These are phyloP conservation scores for Napeogenes sylphis DNA, from an alignment of 2,888 invertebrate genomes.

Conservation along the genomic window DNA sequence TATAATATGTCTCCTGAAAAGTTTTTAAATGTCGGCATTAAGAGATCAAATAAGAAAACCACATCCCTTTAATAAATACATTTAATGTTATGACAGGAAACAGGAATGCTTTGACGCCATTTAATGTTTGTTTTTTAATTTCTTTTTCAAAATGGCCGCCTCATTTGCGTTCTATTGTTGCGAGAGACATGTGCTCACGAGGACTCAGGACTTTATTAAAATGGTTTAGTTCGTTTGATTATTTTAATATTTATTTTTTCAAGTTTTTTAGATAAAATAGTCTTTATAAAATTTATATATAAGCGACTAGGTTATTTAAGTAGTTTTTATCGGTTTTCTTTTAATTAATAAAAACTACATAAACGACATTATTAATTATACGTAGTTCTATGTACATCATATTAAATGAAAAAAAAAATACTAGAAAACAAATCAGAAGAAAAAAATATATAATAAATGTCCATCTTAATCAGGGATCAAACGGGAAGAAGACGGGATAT, in stretches of 20 bases:
- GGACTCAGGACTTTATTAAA: constrained; percentile 21
- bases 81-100: constrained; percentile 27
- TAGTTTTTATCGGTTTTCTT: too few species aligned
- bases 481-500: neutral
- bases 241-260: too few species aligned
- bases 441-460: too few species aligned
- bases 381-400: too few species aligned
- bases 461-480: neutral
- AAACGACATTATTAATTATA: too few species aligned
- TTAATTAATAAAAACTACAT: too few species aligned
- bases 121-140: constrained; percentile 31
- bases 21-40: neutral
- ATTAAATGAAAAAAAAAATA: too few species aligned
- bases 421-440: too few species aligned
- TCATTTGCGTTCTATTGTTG: constrained; percentile 60
- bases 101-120: constrained; percentile 29
- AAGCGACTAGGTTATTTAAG: too few species aligned
- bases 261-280: too few species aligned
- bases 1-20: neutral
- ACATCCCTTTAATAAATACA: neutral
- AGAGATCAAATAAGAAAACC: neutral
- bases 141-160: constrained; percentile 49
- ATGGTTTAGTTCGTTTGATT: too few species aligned
- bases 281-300: too few species aligned
- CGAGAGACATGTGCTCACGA: constrained; percentile 24